phyloP scores from a whole-genome alignment of 2,113 vertebrate genomes.

The Acrocephalus kingi region DNA sequence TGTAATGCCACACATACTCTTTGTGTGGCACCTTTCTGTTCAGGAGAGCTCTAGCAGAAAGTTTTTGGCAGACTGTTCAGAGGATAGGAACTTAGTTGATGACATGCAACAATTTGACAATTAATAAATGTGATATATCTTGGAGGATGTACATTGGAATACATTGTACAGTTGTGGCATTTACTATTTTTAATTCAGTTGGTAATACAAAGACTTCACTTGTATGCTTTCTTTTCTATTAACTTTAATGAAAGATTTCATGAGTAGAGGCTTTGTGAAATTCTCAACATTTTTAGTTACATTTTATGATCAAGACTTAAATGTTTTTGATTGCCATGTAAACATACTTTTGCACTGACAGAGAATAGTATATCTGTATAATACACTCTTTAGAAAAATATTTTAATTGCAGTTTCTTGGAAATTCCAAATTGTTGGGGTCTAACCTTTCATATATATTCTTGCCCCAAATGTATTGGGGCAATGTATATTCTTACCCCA shows the following conservation, averaged over 20 bases:
- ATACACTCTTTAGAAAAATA: not conserved
- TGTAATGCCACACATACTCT: not conserved
- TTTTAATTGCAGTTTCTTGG: not conserved
- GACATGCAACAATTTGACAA: not conserved
- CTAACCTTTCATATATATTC: not conserved
- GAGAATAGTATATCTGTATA: not conserved
- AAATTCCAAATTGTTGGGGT: not conserved
- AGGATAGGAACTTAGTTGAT: not conserved
- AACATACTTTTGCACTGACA: not conserved
- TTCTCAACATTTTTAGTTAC: not conserved
- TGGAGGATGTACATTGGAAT: not conserved
- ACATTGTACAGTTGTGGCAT: not conserved
- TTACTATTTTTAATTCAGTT: not conserved
- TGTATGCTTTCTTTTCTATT: not conserved
- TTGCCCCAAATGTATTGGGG: not conserved
- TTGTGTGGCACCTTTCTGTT: not conserved
- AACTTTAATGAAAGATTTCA: not conserved
- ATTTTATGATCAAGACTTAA: not conserved
- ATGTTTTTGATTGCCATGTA: not conserved
- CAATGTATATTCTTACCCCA: not conserved
- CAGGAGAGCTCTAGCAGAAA: not conserved
- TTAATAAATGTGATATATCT: not conserved
- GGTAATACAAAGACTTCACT: not conserved
- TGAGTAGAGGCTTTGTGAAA: not conserved
- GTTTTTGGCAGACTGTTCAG: not conserved